Base-by-base conservation (phyloP, 2,797 vertebrate species). In the Esox lucius region DNA sequence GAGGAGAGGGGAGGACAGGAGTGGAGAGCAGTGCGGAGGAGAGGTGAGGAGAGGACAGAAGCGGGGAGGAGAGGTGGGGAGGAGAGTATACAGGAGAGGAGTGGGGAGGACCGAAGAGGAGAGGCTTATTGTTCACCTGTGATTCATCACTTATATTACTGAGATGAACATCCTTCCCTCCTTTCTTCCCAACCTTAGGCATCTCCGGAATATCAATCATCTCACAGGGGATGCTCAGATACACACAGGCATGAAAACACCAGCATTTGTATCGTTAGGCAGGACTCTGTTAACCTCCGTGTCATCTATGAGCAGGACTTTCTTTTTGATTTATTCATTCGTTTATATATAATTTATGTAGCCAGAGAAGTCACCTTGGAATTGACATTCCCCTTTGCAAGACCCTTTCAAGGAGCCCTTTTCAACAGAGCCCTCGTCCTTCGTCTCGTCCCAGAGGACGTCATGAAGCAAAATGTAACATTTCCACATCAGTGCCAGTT, bases 71-170 rank as follows among this genome's bases (percentile, higher is more conserved):
- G 33, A 35, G 33, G 33, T 2, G 33, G n/a, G n/a, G n/a, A n/a
- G n/a, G n/a, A n/a, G n/a, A n/a, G n/a, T n/a, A n/a, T n/a, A n/a
- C n/a, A n/a, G 49, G 8, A 7, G 49, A 16, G 17, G 51, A 51
- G 49, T 12, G 49, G 49, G 17, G 2, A 51, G 49, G 17, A n/a
- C n/a, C 2, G 49, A 16, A 51, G 49, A 51, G 49, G 17, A 17
- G 53, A 61, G n/a, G 56, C 16, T 59, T 59, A 22, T 62, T 64
- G 24, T 31, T 64, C 61, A 31, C 61, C 26, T 64, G 61, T 64
- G 22, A 64, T 64, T 64, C 61, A 64, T 26, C 61, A 64, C 61
- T 1, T 64, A 24, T 64, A 15, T 26, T 64, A 31, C 61, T 64
- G 61, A 64, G 61, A 64, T 64, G 26, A 1, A 26, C 24, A 31